These are phyloP conservation scores for Zingel zingel DNA, from an alignment of 2,113 vertebrate genomes.

Conservation along the genomic window DNA sequence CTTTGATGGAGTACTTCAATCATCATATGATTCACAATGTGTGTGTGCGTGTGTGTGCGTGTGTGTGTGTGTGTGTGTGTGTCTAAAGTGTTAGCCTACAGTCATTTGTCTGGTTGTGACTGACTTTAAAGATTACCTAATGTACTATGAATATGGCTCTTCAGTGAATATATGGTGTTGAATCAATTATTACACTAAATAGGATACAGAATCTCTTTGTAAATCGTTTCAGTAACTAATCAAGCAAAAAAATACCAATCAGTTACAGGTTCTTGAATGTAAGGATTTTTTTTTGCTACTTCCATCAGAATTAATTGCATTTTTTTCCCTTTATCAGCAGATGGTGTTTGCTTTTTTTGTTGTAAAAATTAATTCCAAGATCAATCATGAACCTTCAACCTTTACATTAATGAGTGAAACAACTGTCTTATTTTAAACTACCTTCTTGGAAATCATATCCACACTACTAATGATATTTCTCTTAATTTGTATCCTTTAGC, in stretches of 20 bases:
- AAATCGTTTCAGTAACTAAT: not conserved
- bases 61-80: conserved; percentile 13
- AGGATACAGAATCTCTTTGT: no score
- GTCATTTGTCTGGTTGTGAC: not conserved
- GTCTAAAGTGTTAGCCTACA: not conserved
- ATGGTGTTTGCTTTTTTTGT: not conserved
- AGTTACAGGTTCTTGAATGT: not conserved
- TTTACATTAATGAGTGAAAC: not conserved
- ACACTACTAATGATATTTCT: not conserved
- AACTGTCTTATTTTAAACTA: not conserved
- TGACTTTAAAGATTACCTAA: not conserved
- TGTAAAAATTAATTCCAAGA: not conserved
- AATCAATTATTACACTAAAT: not conserved
- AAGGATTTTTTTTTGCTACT: not conserved
- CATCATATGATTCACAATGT: conserved; percentile 1
- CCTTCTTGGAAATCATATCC: not conserved
- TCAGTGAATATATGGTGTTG: not conserved
- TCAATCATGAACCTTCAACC: not conserved
- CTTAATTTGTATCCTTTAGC: not conserved
- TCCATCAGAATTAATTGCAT: not conserved
- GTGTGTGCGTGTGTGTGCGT: conserved; percentile 10
- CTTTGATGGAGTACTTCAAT: conserved; percentile 10
- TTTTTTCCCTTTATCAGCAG: not conserved
- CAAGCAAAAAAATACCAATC: not conserved
- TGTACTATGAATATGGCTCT: not conserved